Evolutionary conservation across 2,888 invertebrate species (phyloP).

Genomic region (Cyaniris semiargus): DNA sequence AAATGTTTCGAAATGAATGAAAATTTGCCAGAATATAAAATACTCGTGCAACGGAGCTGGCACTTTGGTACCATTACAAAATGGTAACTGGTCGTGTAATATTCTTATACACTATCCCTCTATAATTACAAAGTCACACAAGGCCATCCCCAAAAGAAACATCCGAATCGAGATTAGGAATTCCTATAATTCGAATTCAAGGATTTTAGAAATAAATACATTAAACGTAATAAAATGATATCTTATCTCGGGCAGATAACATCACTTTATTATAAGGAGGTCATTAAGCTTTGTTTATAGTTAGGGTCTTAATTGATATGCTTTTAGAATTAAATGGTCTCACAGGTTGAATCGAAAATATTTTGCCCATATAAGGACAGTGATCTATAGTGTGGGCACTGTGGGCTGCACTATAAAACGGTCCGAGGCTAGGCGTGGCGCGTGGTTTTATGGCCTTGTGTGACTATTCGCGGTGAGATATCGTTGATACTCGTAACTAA

Average conservation of each 20-base stretch:
- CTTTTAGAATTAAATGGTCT: slow-evolving; percentile 13
- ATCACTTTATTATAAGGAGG: slow-evolving; percentile 34
- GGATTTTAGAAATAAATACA: slow-evolving; percentile 15
- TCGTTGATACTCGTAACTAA: not conserved
- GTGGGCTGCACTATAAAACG: slow-evolving; percentile 12
- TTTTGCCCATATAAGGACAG: slow-evolving; percentile 4
- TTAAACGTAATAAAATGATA: slow-evolving; percentile 22
- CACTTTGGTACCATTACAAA: too few species aligned
- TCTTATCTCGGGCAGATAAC: slow-evolving; percentile 39
- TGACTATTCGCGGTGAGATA: not conserved
- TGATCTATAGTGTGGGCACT: not conserved
- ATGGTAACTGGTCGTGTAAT: too few species aligned
- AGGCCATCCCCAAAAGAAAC: not conserved
- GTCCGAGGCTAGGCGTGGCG: not conserved
- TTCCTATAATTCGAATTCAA: not conserved
- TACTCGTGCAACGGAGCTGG: too few species aligned
- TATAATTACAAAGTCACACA: not conserved
- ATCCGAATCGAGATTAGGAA: not conserved
- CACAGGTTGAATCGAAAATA: slow-evolving; percentile 20
- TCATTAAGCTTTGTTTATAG: slow-evolving; percentile 24
- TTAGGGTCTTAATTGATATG: slow-evolving; percentile 19
- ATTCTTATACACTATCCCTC: too few species aligned
- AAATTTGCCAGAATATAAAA: too few species aligned
- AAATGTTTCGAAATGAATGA: too few species aligned
- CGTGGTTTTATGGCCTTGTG: not conserved